These are phyloP conservation scores for Thumatha senex DNA, from an alignment of 2,888 invertebrate species.

Conservation along the genomic window DNA sequence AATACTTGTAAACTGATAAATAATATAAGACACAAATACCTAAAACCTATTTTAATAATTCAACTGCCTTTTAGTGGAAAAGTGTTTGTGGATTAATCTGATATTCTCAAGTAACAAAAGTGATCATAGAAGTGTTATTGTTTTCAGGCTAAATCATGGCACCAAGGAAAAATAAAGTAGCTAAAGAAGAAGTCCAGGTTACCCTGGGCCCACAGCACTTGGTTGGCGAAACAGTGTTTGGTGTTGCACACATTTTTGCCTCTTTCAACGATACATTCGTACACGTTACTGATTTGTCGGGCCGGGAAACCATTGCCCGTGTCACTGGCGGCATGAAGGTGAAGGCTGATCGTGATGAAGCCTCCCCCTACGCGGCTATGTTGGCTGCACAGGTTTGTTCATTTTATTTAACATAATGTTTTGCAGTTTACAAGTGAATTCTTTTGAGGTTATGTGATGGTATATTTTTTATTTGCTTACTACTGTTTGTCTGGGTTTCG, in stretches of 20 bases:
- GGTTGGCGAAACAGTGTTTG: constrained; percentile 98
- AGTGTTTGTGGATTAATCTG: constrained; percentile 58
- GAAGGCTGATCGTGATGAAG: constrained; percentile 99
- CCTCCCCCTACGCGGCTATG: constrained; percentile 99
- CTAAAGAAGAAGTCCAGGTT: constrained; percentile 98
- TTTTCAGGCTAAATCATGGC: constrained; percentile 90
- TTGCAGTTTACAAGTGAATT: background rate
- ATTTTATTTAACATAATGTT: background rate
- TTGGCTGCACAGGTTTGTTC: constrained; percentile 96
- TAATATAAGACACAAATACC: constrained; percentile 36
- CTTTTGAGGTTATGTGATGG: constrained; percentile 51
- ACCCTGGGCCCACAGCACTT: constrained; percentile 97
- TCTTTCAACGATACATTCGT: constrained; percentile 99
- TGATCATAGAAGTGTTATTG: constrained; percentile 68
- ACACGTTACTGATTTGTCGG: constrained; percentile 99
- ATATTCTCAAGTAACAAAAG: constrained; percentile 71
- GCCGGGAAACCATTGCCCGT: constrained; percentile 96
- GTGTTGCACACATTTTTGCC: constrained; percentile 99
- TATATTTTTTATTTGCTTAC: constrained; percentile 17
- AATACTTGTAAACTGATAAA: constrained; percentile 42
- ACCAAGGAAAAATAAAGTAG: constrained; percentile 98
- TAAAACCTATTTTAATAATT: constrained; percentile 14
- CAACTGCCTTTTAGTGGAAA: constrained; percentile 23
- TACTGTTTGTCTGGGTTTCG: background rate
- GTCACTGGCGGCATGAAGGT: constrained; percentile 99